phyloP scores from a whole-genome alignment of 1,140 invertebrate species.

The Micrasema longulum region DNA sequence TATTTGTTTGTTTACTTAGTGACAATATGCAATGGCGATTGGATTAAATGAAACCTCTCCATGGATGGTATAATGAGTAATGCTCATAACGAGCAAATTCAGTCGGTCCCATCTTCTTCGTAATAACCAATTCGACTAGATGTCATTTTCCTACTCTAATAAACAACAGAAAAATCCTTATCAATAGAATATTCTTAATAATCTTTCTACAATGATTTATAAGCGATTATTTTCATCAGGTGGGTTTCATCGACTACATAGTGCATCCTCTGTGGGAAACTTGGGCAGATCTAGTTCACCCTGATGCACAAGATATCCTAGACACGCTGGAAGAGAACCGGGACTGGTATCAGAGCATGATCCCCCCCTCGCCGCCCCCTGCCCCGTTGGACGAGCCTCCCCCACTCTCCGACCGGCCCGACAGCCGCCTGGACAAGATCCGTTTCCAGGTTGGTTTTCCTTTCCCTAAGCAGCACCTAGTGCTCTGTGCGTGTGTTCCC shows the following conservation, averaged over 20 bases:
- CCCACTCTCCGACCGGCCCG: constrained; percentile 62
- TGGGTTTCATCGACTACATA: constrained; percentile 99
- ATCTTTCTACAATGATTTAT: neutral
- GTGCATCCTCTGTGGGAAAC: constrained; percentile 99
- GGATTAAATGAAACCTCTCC: no score
- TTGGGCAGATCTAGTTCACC: constrained; percentile 98
- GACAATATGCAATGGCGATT: no score
- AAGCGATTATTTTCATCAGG: constrained; percentile 67
- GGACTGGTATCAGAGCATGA: constrained; percentile 95
- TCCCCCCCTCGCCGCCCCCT: constrained; percentile 82
- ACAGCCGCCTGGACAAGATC: constrained; percentile 72
- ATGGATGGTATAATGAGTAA: no score
- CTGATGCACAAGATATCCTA: constrained; percentile 97
- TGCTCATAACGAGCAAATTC: no score
- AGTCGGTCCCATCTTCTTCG: no score
- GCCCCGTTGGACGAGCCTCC: constrained; percentile 68
- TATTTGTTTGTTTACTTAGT: no score
- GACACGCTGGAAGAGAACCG: constrained; percentile 98
- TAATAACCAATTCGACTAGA: no score
- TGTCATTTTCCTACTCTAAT: no score
- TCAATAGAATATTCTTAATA: no score
- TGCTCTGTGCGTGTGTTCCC: no score
- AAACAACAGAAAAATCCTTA: no score
- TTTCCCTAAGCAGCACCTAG: neutral
- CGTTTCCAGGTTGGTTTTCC: constrained; percentile 74